A percentile compares a stretch with the other conserved stretches of the same genome.
phyloP scores from a whole-genome alignment of 2,888 invertebrate species.

The Shargacucullia verbasci region DNA sequence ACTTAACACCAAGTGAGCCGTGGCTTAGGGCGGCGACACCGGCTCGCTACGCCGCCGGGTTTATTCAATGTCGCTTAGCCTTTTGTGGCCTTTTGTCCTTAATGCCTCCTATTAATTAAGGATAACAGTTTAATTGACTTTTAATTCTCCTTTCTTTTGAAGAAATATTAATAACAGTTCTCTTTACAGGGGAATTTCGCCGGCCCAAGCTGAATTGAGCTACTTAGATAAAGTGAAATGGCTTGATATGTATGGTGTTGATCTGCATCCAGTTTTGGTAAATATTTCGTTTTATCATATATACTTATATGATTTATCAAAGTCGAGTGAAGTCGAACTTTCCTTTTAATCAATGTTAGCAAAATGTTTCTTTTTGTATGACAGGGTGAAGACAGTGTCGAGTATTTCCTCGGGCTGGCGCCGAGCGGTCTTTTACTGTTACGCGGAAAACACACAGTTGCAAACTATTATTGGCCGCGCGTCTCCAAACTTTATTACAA shows the following conservation, averaged over 20 bases:
- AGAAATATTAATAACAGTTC: constrained; percentile 49
- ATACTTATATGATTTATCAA: no score
- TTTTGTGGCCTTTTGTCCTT: constrained; percentile 69
- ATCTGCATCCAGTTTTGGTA: constrained; percentile 98
- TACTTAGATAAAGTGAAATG: constrained; percentile 99
- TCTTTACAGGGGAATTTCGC: constrained; percentile 93
- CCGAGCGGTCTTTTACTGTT: constrained; percentile 98
- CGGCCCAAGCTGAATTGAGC: constrained; percentile 97
- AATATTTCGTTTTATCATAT: constrained; percentile 62
- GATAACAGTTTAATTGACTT: constrained; percentile 72
- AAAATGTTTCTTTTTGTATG: constrained; percentile 41
- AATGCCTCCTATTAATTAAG: constrained; percentile 72
- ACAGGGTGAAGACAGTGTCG: constrained; percentile 98
- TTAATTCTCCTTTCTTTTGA: constrained; percentile 52
- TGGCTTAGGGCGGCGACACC: constrained; percentile 62
- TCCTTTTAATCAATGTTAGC: constrained; percentile 12
- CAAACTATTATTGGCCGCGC: constrained; percentile 99
- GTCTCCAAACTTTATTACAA: constrained; percentile 99
- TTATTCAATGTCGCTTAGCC: constrained; percentile 75
- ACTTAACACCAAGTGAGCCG: constrained; percentile 74
- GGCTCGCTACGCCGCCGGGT: constrained; percentile 57
- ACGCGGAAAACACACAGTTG: constrained; percentile 98
- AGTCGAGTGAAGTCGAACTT: neutral
- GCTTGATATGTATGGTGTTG: constrained; percentile 99
- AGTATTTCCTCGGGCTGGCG: constrained; percentile 98